Conservation (phyloP, 2,888 invertebrate genomes). For the Andrena bicolor region DNA sequence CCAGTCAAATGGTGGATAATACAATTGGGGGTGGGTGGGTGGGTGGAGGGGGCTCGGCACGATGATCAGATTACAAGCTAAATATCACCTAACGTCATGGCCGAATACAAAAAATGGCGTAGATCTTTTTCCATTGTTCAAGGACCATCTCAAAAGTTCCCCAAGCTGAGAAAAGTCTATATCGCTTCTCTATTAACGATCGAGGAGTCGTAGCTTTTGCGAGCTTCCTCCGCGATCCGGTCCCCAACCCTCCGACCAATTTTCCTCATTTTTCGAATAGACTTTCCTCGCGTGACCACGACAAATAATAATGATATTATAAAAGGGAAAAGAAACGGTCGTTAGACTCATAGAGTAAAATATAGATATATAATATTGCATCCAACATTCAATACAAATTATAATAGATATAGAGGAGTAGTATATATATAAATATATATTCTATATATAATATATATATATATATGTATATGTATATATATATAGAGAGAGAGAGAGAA, state of each 20-base stretch:
- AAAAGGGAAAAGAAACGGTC: slow-evolving; percentile 38
- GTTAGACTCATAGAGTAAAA: slow-evolving; percentile 69
- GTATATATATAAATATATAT: slow-evolving; percentile 37
- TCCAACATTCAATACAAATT: slow-evolving; percentile 83
- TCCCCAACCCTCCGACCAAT: background rate
- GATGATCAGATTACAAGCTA: slow-evolving; percentile 53
- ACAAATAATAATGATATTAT: slow-evolving; percentile 66
- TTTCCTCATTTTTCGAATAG: slow-evolving; percentile 62
- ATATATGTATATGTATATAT: too few relatives aligned
- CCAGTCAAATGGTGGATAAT: slow-evolving; percentile 25
- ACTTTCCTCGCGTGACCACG: slow-evolving; percentile 80
- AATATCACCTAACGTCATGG: slow-evolving; percentile 73
- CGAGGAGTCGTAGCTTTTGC: background rate
- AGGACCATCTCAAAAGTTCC: slow-evolving; percentile 87
- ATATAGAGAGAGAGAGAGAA: background rate
- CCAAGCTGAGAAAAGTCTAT: slow-evolving; percentile 83
- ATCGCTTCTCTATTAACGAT: slow-evolving; percentile 10
- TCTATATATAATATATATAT: slow-evolving; percentile 27
- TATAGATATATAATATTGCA: slow-evolving; percentile 75
- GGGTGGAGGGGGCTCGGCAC: slow-evolving; percentile 56
- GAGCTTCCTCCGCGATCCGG: background rate
- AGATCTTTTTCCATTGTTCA: slow-evolving; percentile 81
- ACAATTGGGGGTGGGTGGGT: background rate
- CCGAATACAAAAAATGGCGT: slow-evolving; percentile 68
- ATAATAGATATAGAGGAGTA: slow-evolving; percentile 69